phyloP scores from a whole-genome alignment of 1,140 invertebrate species.

The fruit fly (Drosophila melanogaster) region DNA sequence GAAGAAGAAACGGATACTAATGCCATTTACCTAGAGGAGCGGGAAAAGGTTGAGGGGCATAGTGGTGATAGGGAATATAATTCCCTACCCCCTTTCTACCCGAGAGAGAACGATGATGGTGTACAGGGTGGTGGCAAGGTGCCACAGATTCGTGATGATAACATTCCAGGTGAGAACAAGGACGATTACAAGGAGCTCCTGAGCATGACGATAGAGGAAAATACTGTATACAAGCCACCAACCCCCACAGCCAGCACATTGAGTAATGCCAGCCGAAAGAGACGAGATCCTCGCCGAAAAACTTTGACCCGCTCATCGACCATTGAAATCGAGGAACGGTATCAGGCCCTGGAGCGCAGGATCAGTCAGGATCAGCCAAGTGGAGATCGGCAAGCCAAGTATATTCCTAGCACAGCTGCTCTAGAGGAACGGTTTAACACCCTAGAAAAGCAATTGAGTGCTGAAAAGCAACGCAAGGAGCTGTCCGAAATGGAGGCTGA shows the following conservation, averaged over 20 bases:
- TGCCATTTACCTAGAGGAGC: slow-evolving; percentile 19
- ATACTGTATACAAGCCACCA: neutral
- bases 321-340: slow-evolving; percentile 79
- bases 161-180: slow-evolving; percentile 74
- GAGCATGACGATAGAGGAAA: slow-evolving; percentile 69
- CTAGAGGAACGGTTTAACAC: slow-evolving; percentile 70
- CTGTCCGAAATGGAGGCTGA: slow-evolving; percentile 14
- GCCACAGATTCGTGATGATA: slow-evolving; percentile 57
- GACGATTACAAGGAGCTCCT: slow-evolving; percentile 70
- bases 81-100: neutral
- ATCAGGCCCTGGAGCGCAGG: slow-evolving; percentile 63
- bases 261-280: slow-evolving; percentile 53
- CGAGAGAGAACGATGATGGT: neutral
- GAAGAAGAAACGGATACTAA: slow-evolving; percentile 59
- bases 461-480: slow-evolving; percentile 51
- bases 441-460: slow-evolving; percentile 64
- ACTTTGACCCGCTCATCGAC: slow-evolving; percentile 73
- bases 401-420: slow-evolving; percentile 70
- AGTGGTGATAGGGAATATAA: slow-evolving; percentile 26
- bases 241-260: slow-evolving; percentile 12
- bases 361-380: slow-evolving; percentile 61
- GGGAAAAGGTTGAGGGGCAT: slow-evolving; percentile 40
- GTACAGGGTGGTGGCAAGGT: slow-evolving; percentile 17
- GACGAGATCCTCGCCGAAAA: slow-evolving; percentile 68
- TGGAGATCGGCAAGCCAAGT: slow-evolving; percentile 36